These are phyloP conservation scores for Agrochola lota DNA, from an alignment of 2,888 invertebrate genomes.

Conservation along the genomic window DNA sequence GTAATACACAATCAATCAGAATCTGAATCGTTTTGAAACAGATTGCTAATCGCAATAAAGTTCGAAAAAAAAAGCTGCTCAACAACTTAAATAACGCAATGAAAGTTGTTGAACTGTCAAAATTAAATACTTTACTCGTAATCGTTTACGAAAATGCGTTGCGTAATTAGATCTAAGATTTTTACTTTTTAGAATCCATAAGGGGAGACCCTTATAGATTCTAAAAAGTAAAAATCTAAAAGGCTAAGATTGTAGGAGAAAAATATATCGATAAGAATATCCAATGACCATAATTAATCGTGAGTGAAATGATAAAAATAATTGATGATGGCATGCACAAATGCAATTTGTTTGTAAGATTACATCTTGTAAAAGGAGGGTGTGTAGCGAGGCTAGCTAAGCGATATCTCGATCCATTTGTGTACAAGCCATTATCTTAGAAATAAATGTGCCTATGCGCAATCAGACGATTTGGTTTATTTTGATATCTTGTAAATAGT, in stretches of 20 bases:
- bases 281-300: conserved; percentile 69
- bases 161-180: neutral
- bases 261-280: conserved; percentile 59
- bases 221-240: neutral
- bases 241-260: conserved; percentile 39
- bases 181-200: conserved; percentile 20
- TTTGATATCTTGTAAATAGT: conserved; percentile 40
- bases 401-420: conserved; percentile 76
- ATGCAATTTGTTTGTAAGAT: conserved; percentile 79
- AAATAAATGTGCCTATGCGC: conserved; percentile 68
- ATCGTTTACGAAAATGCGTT: too few relatives aligned
- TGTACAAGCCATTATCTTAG: conserved; percentile 69
- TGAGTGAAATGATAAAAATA: conserved; percentile 72
- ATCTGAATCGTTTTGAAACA: too few relatives aligned
- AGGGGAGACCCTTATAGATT: neutral
- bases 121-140: too few relatives aligned
- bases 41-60: too few relatives aligned
- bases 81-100: too few relatives aligned
- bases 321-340: conserved; percentile 72
- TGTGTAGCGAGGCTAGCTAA: conserved; percentile 56
- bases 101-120: too few relatives aligned
- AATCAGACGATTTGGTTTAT: conserved; percentile 58
- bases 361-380: conserved; percentile 72
- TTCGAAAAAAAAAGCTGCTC: too few relatives aligned
- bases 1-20: too few relatives aligned